Conservation (phyloP, 2,888 invertebrate genomes). For the Meiosimyza decipiens region DNA sequence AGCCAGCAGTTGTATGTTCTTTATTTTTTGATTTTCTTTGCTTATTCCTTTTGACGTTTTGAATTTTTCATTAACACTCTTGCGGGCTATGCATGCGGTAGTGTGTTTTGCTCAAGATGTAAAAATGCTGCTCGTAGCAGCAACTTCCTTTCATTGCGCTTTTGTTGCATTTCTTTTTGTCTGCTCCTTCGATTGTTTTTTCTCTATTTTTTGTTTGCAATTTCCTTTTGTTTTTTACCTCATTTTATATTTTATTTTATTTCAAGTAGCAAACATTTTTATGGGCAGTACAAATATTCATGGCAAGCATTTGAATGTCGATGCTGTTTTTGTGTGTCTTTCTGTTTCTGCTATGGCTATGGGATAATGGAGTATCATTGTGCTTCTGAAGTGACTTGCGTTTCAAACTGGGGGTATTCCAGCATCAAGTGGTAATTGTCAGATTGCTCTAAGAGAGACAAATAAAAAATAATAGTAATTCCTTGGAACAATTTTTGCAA, state of each 20-base stretch:
- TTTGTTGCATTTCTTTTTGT: constrained; percentile 4
- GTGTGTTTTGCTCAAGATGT: neutral
- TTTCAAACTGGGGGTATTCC: no score
- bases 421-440: no score
- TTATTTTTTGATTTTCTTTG: no score
- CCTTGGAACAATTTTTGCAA: no score
- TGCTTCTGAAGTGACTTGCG: neutral
- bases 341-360: neutral
- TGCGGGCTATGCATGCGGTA: neutral
- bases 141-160: neutral
- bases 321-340: constrained; percentile 1
- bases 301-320: constrained; percentile 9
- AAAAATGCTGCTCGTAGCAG: neutral
- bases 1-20: no score
- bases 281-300: constrained; percentile 26
- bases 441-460: no score
- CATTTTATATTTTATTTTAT: no score
- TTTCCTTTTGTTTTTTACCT: no score
- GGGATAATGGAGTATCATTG: constrained; percentile 13
- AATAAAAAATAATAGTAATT: no score
- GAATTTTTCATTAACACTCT: constrained; percentile 28
- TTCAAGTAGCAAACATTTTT: neutral
- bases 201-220: neutral
- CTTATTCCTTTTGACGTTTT: neutral
- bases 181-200: constrained; percentile 1